Evolutionary conservation across 1,140 invertebrate genomes (phyloP), one percentile per base, ranked within the genome.

Genomic region (Phenacoccus solenopsis): DNA sequence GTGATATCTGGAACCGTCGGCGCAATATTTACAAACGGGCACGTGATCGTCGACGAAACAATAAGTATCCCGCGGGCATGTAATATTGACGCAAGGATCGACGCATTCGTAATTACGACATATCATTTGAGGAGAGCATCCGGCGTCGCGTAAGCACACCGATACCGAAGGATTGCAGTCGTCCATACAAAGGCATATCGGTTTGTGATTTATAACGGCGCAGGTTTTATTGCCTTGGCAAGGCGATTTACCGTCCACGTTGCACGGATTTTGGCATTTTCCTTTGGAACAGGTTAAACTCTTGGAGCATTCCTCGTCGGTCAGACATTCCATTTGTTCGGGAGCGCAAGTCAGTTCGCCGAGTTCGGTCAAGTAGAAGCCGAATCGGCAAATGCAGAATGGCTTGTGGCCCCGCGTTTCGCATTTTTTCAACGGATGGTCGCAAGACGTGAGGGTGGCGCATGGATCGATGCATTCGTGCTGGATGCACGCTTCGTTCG

Each of bases 11-110:
- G 90, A 93, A 84, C 91, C 91, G 80, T 84, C 84, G 77, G 91
- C 91, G 85, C 92, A 94, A 57, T 59, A 93, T 86, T 93, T 92
- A 89, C 92, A 94, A 79, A 91, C 87, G 73, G 91, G 88, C 82
- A 89, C 90, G 83, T 94, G 91, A 81, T 93, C 90, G 86, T 93
- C 90, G 74, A 93, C 91, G 82, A 87, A 89, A 82, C 91, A 95
- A 76, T 90, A 90, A 70, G 89, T 86, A 77, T 89, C 88, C 74
- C 85, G 83, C 74, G 89, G 86, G 80, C 92, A 94, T 76, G 82
- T 84, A 76, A 87, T 85, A 75, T 87, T 86, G 73, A 84, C 84
- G 81, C 93, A 95, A 71, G 93, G 93, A 82, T 95, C 88, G 83
- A 90, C 85, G 80, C 93, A 95, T 82, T 90, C 87, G 80, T 89